phyloP scores from a whole-genome alignment of 2,888 invertebrate genomes.

The Metopia argyrocephala region DNA sequence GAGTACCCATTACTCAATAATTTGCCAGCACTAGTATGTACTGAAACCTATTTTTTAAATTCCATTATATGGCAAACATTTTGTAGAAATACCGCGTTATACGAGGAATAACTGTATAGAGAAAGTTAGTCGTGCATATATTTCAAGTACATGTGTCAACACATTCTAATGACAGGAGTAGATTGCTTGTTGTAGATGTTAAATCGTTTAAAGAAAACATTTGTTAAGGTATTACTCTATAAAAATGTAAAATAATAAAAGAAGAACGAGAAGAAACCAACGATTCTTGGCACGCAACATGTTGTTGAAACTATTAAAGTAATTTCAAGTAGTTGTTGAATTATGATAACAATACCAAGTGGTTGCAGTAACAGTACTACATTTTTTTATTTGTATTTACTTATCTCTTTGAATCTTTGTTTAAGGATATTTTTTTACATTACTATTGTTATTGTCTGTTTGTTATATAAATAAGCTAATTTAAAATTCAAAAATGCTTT shows the following conservation, averaged over 20 bases:
- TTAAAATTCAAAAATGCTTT: constrained; percentile 2
- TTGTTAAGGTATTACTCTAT: constrained; percentile 16
- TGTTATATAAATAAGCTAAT: constrained; percentile 49
- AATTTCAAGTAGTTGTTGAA: neutral
- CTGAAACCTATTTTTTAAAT: too few species aligned
- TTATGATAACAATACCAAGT: neutral
- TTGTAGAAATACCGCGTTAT: too few species aligned
- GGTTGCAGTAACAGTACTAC: neutral
- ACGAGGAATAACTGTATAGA: too few species aligned
- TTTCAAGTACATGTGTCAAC: neutral
- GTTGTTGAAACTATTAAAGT: constrained; percentile 27
- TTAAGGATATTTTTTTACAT: neutral
- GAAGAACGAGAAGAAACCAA: neutral
- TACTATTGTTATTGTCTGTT: constrained; percentile 6
- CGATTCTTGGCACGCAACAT: constrained; percentile 29
- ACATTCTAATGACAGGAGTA: neutral
- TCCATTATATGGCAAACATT: too few species aligned
- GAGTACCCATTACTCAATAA: too few species aligned
- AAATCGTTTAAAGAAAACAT: constrained; percentile 16
- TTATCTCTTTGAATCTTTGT: neutral
- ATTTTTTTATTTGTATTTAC: neutral
- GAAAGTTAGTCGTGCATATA: neutral
- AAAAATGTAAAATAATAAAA: neutral
- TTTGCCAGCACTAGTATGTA: too few species aligned
- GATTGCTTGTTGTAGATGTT: neutral